phyloP scores from a whole-genome alignment of 1,140 invertebrate genomes.

The Eubasilissa regina region DNA sequence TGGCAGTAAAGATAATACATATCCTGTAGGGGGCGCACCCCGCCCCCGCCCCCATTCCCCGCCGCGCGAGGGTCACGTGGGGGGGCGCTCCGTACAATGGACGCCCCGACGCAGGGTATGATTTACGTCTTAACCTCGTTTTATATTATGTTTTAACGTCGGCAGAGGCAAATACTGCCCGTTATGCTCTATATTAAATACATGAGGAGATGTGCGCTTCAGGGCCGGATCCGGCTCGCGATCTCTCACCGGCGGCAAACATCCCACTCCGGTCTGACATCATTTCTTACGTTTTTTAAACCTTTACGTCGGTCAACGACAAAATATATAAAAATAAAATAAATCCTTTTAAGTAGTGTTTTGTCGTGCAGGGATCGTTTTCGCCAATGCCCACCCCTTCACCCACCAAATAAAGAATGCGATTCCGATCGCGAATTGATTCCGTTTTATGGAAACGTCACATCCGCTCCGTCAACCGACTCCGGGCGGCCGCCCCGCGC shows the following conservation, averaged over 20 bases:
- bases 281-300: too few relatives aligned
- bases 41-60: neutral
- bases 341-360: too few relatives aligned
- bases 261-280: too few relatives aligned
- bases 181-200: constrained; percentile 57
- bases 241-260: too few relatives aligned
- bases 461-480: constrained; percentile 32
- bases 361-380: too few relatives aligned
- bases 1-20: constrained; percentile 60
- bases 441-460: constrained; percentile 40
- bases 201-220: constrained; percentile 35
- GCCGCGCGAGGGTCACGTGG: constrained; percentile 38
- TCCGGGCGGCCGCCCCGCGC: neutral
- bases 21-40: constrained; percentile 61
- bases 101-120: constrained; percentile 65
- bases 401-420: neutral
- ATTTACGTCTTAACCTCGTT: constrained; percentile 68
- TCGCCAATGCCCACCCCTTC: neutral
- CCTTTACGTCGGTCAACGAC: too few relatives aligned
- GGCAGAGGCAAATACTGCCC: constrained; percentile 56
- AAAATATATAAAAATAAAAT: too few relatives aligned
- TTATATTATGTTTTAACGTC: constrained; percentile 71
- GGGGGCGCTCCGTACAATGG: constrained; percentile 57
- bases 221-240: constrained; percentile 14
- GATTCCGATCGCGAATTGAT: constrained; percentile 27